phyloP scores from a whole-genome alignment of 2,888 invertebrate genomes.

The Copidosoma aretas region DNA sequence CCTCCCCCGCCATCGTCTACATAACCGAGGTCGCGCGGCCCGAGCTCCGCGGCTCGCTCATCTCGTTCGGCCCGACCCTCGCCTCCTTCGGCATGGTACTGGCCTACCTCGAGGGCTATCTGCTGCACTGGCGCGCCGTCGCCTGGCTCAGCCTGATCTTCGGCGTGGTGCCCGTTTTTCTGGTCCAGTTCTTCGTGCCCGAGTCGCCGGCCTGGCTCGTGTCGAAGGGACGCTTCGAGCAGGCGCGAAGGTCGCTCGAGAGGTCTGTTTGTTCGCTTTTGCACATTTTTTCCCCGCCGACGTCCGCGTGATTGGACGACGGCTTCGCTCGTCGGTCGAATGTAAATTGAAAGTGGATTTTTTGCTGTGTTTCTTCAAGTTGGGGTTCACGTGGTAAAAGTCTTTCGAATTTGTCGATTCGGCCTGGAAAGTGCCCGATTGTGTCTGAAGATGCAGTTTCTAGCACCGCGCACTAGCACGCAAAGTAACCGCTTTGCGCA shows the following conservation, averaged over 20 bases:
- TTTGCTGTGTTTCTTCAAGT: no score
- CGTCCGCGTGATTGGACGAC: no score
- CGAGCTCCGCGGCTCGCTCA: conserved; percentile 68
- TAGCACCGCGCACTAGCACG: no score
- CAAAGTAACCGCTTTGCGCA: no score
- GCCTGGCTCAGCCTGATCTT: conserved; percentile 67
- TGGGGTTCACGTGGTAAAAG: no score
- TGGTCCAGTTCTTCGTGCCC: conserved; percentile 65
- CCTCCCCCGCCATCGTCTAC: conserved; percentile 70
- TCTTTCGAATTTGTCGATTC: no score
- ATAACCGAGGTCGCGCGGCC: conserved; percentile 70
- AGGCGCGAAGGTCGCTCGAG: conserved; percentile 65
- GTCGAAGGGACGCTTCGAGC: conserved; percentile 65
- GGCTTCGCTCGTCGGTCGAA: no score
- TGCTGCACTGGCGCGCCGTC: conserved; percentile 66
- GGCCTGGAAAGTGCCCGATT: no score
- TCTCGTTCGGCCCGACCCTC: conserved; percentile 67
- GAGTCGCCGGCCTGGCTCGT: conserved; percentile 70
- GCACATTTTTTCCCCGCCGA: background rate
- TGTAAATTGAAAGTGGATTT: no score
- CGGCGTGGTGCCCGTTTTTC: conserved; percentile 64
- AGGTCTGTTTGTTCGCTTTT: conserved; percentile 54
- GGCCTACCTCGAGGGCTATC: conserved; percentile 66
- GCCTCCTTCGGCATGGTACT: conserved; percentile 70
- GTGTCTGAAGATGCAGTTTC: no score